Evolutionary conservation across 2,888 invertebrate genomes (phyloP), one percentile per base, ranked within the genome.

Genomic region (Vanessa cardui): DNA sequence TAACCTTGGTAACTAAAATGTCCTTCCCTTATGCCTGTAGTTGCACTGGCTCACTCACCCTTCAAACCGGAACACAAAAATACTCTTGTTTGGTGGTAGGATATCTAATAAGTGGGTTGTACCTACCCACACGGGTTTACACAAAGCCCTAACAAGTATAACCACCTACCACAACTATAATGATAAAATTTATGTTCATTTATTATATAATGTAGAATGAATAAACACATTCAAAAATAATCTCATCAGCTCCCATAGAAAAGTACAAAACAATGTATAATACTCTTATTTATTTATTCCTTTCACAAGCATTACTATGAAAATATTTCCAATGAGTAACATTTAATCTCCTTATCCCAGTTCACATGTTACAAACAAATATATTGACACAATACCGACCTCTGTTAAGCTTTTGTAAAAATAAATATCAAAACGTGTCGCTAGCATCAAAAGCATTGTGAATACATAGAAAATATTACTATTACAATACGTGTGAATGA

Each of bases 361-460:
- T 54, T 54, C 52, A 54, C 31, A 31, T 31, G 31, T n/a, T 31
- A n/a, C 52, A n/a, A 31, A 54, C 26, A 16, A 54, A 54, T 15
- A 20, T 26, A 52, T 31, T 21, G 16, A 54, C 52, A 54, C 52
- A 31, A 31, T 54, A 31, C 26, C 12, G 12, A 39, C 39, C 16
- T 31, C 3, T 20, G 21, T 31, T 31, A 31, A 54, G 26, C 15
- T 16, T 54, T 4, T 15, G 31, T n/a, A 54, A 54, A 54, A 54
- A 54, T 54, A 54, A 54, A 54, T 21, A 54, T 31, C 52, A 54
- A 26, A 31, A 54, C 31, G 52, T 54, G 52, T 31, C 52, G 16
- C 26, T n/a, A 31, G 16, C 26, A 54, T 16, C 16, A 54, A 50
- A 20, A n/a, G n/a, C 52, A 31, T n/a, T 39, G 21, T 26, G 31